Evolutionary conservation across 2,797 vertebrate species (phyloP).

Genomic region (Alca torda): DNA sequence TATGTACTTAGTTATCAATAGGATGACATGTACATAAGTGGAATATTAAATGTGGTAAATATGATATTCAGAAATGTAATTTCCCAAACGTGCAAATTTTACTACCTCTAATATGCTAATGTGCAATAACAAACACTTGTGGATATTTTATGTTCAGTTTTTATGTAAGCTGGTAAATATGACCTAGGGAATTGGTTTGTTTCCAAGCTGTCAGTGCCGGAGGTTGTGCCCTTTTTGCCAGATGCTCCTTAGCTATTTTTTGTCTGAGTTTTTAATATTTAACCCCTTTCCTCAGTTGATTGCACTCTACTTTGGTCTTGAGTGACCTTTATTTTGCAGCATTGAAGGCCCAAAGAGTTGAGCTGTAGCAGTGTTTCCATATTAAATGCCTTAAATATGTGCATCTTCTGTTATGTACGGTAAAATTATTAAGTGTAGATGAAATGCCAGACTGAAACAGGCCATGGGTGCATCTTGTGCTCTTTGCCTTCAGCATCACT

Average conservation of each 20-base stretch:
- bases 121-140: background rate
- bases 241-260: slow-evolving; percentile 11
- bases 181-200: background rate
- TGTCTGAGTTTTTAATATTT: slow-evolving; percentile 41
- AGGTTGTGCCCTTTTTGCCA: background rate
- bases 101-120: background rate
- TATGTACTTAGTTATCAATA: background rate
- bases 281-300: slow-evolving; percentile 9
- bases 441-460: background rate
- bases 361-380: background rate
- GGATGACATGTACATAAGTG: background rate
- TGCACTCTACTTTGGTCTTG: slow-evolving; percentile 8
- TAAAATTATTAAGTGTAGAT: background rate
- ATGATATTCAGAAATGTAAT: background rate
- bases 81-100: background rate
- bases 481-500: background rate
- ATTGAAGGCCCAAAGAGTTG: background rate
- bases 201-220: background rate
- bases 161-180: background rate
- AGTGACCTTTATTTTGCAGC: background rate
- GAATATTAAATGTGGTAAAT: background rate
- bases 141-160: background rate
- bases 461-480: background rate
- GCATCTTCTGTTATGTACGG: background rate
- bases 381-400: background rate